Conservation (phyloP, 2,113 vertebrate species). For the Nothocercus julius region DNA sequence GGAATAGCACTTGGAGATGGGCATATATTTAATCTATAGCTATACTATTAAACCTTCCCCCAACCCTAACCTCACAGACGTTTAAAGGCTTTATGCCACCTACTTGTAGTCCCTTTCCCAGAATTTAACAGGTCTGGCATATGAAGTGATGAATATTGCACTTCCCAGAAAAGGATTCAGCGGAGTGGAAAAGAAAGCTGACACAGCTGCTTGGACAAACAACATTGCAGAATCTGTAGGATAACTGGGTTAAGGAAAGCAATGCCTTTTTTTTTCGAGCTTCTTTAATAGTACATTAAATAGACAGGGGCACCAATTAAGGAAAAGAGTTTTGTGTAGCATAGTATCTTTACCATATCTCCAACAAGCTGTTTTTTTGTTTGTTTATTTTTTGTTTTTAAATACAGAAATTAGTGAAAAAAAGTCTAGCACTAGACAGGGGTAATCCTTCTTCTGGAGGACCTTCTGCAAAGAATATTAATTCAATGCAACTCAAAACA, state of each 20-base stretch:
- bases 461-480: background rate
- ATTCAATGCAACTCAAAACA: background rate
- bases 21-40: background rate
- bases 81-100: constrained; percentile 45
- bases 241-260: constrained; percentile 75
- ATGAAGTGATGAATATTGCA: constrained; percentile 92
- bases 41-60: background rate
- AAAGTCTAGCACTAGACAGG: background rate
- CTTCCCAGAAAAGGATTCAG: constrained; percentile 90
- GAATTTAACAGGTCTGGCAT: constrained; percentile 91
- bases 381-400: background rate
- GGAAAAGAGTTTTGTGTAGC: background rate
- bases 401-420: background rate
- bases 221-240: constrained; percentile 88
- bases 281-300: background rate
- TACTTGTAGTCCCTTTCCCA: constrained; percentile 94
- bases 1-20: fast-evolving
- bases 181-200: constrained; percentile 89
- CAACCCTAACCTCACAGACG: background rate
- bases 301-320: background rate
- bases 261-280: background rate
- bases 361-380: background rate
- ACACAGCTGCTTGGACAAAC: constrained; percentile 87
- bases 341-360: background rate
- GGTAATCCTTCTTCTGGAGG: background rate